Evolutionary conservation across 2,888 invertebrate species (phyloP).

Genomic region (Ormyrus pomaceus): DNA sequence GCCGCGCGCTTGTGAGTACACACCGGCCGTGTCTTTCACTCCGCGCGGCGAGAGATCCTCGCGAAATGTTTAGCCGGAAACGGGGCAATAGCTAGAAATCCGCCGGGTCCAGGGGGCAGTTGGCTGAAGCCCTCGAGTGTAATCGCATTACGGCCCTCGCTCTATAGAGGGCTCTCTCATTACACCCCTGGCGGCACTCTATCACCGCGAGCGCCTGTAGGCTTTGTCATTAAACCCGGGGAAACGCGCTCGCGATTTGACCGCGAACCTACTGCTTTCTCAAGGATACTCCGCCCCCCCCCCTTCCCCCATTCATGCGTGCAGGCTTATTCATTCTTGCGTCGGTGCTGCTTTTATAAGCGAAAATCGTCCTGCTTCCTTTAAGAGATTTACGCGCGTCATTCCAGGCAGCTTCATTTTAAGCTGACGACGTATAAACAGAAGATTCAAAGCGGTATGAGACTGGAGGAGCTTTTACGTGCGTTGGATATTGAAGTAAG

Average conservation of each 20-base stretch:
- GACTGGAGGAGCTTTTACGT: too few species aligned
- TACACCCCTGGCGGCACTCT: constrained; percentile 64
- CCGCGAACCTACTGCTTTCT: not conserved
- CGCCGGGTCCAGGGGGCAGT: constrained; percentile 71
- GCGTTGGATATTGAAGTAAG: too few species aligned
- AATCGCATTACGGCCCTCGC: constrained; percentile 73
- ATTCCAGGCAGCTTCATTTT: too few species aligned
- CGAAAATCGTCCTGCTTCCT: too few species aligned
- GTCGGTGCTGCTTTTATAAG: too few species aligned
- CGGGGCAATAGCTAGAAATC: constrained; percentile 68
- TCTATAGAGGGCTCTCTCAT: constrained; percentile 59
- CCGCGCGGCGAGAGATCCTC: constrained; percentile 33
- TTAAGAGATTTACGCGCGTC: too few species aligned
- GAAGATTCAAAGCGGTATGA: too few species aligned
- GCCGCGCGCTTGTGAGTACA: not conserved
- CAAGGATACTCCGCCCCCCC: too few species aligned
- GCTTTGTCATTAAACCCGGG: constrained; percentile 59
- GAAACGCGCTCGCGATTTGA: not conserved
- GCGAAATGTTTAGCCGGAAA: constrained; percentile 67
- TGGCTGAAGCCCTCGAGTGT: constrained; percentile 73
- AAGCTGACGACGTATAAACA: too few species aligned
- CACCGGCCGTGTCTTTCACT: not conserved
- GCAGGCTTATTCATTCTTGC: too few species aligned
- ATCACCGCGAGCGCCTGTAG: constrained; percentile 55
- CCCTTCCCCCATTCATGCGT: too few species aligned